Conservation (phyloP, 2,888 invertebrate species). For the Eucriotettix oculatus region DNA sequence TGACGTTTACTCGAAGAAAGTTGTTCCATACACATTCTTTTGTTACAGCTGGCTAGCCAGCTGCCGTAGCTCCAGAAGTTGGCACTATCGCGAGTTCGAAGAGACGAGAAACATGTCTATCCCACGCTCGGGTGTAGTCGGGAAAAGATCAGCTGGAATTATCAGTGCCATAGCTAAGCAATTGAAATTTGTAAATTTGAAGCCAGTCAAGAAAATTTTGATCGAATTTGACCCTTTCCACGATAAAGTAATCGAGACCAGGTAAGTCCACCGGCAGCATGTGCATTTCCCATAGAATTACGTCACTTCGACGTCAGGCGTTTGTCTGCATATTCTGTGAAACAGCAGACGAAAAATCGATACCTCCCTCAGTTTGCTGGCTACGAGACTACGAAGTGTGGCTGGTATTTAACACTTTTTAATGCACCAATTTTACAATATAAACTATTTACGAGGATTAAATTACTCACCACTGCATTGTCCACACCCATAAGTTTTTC, state of each 20-base stretch:
- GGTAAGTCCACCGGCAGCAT: constrained; percentile 29
- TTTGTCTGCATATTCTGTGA: constrained; percentile 6
- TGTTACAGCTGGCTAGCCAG: no score
- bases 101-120: constrained; percentile 45
- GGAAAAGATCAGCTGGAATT: constrained; percentile 44
- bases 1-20: no score
- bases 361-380: background rate
- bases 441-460: background rate
- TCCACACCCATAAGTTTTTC: constrained; percentile 35
- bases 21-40: no score
- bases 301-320: constrained; percentile 7
- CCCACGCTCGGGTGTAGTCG: constrained; percentile 47
- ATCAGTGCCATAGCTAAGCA: constrained; percentile 59
- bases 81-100: background rate
- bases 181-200: constrained; percentile 50
- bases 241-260: constrained; percentile 44
- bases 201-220: constrained; percentile 58
- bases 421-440: background rate
- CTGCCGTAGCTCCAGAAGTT: background rate
- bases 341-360: constrained; percentile 15
- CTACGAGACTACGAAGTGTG: no score
- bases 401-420: background rate
- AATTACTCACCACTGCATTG: constrained; percentile 26
- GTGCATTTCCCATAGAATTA: background rate
- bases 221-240: constrained; percentile 76